Conservation (phyloP, 2,888 invertebrate species). For the Melanostoma scalare region DNA sequence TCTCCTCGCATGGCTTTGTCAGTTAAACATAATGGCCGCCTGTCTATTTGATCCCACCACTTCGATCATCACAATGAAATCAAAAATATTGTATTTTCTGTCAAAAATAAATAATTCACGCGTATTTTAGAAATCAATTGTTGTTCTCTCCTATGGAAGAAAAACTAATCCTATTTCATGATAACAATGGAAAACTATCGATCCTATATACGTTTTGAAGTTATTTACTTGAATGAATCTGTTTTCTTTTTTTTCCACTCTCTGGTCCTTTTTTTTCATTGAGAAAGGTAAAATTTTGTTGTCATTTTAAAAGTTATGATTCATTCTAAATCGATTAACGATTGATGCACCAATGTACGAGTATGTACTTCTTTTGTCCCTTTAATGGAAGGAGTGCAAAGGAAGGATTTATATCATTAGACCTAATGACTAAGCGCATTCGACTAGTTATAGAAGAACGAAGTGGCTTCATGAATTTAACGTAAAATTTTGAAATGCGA, state of each 20-base stretch:
- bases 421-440: too few relatives aligned
- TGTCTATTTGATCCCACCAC: slow-evolving; percentile 57
- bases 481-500: too few relatives aligned
- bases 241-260: slow-evolving; percentile 2
- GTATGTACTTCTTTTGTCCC: too few relatives aligned
- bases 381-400: too few relatives aligned
- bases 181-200: slow-evolving; percentile 51
- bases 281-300: slow-evolving; percentile 24
- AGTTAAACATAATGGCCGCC: slow-evolving; percentile 40
- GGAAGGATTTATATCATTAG: too few relatives aligned
- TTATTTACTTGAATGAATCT: slow-evolving; percentile 60
- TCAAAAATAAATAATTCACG: slow-evolving; percentile 73
- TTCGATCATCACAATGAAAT: slow-evolving; percentile 60
- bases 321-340: not conserved
- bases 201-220: slow-evolving; percentile 47
- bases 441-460: too few relatives aligned
- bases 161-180: slow-evolving; percentile 64
- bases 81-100: slow-evolving; percentile 63
- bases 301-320: not conserved
- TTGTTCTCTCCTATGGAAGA: not conserved
- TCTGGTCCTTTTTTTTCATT: slow-evolving; percentile 6
- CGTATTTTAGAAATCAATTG: slow-evolving; percentile 56
- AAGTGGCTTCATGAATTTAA: too few relatives aligned
- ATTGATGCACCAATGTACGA: too few relatives aligned
- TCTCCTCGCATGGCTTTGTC: slow-evolving; percentile 32